Percentiles rank a stretch among this genome's conserved stretches.
phyloP scores from a whole-genome alignment of 2,113 vertebrate species.

The Pachypanchax playfairii region DNA sequence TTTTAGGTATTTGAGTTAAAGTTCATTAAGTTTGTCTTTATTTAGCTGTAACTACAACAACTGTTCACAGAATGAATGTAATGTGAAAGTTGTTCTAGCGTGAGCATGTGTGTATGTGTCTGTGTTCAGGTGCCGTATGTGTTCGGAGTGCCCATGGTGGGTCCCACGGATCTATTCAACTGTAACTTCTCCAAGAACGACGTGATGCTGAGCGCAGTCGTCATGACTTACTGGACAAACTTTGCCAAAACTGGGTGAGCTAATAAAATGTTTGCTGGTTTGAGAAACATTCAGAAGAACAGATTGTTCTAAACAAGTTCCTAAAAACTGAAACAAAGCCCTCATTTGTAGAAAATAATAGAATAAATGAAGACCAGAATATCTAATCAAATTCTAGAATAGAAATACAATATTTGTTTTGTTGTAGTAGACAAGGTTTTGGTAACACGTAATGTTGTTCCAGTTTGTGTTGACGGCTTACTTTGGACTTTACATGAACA shows the following conservation, averaged over 20 bases:
- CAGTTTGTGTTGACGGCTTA: conserved; percentile 40
- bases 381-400: conserved; percentile 44
- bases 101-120: conserved; percentile 33
- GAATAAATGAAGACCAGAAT: conserved; percentile 5
- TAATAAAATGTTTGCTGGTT: conserved; percentile 17
- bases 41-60: conserved; percentile 10
- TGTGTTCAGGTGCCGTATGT: conserved; percentile 88
- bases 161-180: conserved; percentile 93
- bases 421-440: conserved; percentile 30
- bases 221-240: conserved; percentile 99
- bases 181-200: conserved; percentile 99
- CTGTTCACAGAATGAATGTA: conserved; percentile 21
- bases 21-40: conserved; percentile 16
- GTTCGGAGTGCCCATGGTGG: conserved; percentile 96
- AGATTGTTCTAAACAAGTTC: too few relatives aligned
- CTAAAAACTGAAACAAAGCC: conserved; percentile 22
- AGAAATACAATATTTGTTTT: conserved; percentile 22
- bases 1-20: conserved; percentile 21
- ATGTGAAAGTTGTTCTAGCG: conserved; percentile 10
- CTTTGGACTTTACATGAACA: conserved; percentile 49
- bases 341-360: conserved; percentile 7
- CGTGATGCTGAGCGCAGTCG: conserved; percentile 96
- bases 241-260: conserved; percentile 98
- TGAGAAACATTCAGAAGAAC: conserved; percentile 22
- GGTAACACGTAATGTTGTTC: conserved; percentile 32